These are phyloP conservation scores for Etia nguti DNA, from an alignment of 2,113 vertebrate genomes.

Conservation along the genomic window DNA sequence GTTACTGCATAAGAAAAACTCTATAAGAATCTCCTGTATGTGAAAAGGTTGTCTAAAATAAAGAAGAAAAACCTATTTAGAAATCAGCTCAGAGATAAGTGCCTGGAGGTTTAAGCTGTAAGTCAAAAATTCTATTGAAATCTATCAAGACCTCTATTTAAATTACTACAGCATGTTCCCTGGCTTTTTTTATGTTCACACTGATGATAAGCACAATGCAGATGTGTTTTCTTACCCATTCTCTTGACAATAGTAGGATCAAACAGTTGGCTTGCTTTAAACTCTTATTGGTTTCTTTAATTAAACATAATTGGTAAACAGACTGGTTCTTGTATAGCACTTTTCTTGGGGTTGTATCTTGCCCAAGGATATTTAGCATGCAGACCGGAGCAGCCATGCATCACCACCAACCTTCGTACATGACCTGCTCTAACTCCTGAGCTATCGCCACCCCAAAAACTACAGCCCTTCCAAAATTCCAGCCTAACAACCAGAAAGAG, in stretches of 20 bases:
- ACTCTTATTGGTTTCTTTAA: not conserved
- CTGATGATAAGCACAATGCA: not conserved
- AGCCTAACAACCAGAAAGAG: not conserved
- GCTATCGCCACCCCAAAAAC: not conserved
- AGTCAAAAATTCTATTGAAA: not conserved
- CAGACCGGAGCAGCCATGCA: not conserved
- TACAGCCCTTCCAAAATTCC: not conserved
- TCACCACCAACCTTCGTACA: not conserved
- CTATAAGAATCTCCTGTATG: not conserved
- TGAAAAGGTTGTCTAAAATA: not conserved
- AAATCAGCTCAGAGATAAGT: not conserved
- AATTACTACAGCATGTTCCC: not conserved
- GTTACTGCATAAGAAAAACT: not conserved
- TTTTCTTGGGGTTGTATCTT: not conserved
- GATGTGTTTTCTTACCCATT: not conserved
- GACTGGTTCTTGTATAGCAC: not conserved
- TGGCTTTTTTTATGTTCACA: not conserved
- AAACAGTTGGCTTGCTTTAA: not conserved
- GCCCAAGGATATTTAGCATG: not conserved
- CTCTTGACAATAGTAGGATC: not conserved
- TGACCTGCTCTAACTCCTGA: not conserved
- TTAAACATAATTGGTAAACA: not conserved
- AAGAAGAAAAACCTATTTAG: not conserved
- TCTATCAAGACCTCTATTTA: not conserved
- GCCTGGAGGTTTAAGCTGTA: not conserved